A percentile compares a stretch with the other conserved stretches of the same genome.
These are phyloP conservation scores for Conopomorpha cramerella DNA, from an alignment of 1,140 invertebrate genomes.

Conservation along the genomic window DNA sequence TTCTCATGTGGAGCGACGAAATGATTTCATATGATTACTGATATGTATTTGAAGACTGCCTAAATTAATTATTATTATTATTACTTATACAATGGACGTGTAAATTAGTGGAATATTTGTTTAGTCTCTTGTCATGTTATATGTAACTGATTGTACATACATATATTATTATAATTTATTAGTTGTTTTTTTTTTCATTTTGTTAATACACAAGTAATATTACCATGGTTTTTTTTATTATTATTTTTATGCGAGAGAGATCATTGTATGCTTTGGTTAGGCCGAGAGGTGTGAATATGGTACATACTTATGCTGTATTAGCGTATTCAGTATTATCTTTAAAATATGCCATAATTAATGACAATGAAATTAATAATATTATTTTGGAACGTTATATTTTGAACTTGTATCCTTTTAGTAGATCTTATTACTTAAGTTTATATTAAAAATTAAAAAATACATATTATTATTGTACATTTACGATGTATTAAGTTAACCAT, in stretches of 20 bases:
- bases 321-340: conserved; percentile 55
- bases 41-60: conserved; percentile 54
- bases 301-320: conserved; percentile 53
- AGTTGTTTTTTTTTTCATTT: too few species aligned
- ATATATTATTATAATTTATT: too few species aligned
- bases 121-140: background rate
- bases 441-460: conserved; percentile 30
- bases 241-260: too few species aligned
- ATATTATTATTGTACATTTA: conserved; percentile 28
- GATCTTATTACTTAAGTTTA: conserved; percentile 30
- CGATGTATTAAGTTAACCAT: conserved; percentile 27
- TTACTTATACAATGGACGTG: conserved; percentile 39
- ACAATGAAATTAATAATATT: conserved; percentile 25
- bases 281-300: conserved; percentile 27
- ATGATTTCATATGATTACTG: conserved; percentile 34
- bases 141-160: too few species aligned
- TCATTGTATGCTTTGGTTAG: too few species aligned
- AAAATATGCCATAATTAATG: too few species aligned
- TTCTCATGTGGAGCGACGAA: conserved; percentile 30
- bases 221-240: background rate
- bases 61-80: conserved; percentile 45
- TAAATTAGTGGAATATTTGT: conserved; percentile 20
- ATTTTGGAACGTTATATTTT: conserved; percentile 22
- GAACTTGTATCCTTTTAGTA: conserved; percentile 25
- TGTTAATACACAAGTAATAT: background rate